Conservation (phyloP, 2,888 invertebrate genomes). For the Antitype chi region DNA sequence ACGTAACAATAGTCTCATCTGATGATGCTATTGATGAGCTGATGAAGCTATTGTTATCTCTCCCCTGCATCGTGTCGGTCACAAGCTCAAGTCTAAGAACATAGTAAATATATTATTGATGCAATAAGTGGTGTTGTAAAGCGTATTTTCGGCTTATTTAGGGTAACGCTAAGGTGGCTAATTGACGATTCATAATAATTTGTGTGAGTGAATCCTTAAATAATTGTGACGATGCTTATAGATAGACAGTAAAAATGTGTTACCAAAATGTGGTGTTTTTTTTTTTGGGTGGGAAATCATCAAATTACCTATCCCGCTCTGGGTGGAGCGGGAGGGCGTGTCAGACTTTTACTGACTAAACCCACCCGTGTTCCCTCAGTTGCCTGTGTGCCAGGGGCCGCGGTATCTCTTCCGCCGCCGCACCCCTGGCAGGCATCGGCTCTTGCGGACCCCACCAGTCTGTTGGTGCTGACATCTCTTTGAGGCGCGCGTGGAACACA, state of each 20-base stretch:
- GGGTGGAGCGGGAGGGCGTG: too few relatives aligned
- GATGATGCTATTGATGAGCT: too few relatives aligned
- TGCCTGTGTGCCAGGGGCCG: too few relatives aligned
- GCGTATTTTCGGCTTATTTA: conserved; percentile 70
- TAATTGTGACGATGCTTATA: conserved; percentile 83
- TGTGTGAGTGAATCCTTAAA: conserved; percentile 69
- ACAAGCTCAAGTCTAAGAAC: conserved; percentile 52
- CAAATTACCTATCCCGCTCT: too few relatives aligned
- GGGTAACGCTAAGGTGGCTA: conserved; percentile 71
- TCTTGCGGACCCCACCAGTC: too few relatives aligned
- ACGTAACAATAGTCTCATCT: too few relatives aligned
- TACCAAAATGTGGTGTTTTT: conserved; percentile 49
- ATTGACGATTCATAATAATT: conserved; percentile 80
- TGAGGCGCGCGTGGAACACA: too few relatives aligned
- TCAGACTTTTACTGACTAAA: too few relatives aligned
- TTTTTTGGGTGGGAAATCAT: too few relatives aligned
- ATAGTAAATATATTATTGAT: conserved; percentile 82
- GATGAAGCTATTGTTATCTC: conserved; percentile 17
- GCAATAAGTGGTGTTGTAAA: conserved; percentile 73
- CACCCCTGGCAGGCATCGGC: too few relatives aligned
- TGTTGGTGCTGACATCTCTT: too few relatives aligned
- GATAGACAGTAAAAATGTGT: conserved; percentile 73
- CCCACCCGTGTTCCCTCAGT: too few relatives aligned
- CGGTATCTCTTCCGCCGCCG: background rate
- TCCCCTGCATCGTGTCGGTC: conserved; percentile 50